phyloP scores from a whole-genome alignment of 1,140 invertebrate genomes.

The Drosophila littoralis region DNA sequence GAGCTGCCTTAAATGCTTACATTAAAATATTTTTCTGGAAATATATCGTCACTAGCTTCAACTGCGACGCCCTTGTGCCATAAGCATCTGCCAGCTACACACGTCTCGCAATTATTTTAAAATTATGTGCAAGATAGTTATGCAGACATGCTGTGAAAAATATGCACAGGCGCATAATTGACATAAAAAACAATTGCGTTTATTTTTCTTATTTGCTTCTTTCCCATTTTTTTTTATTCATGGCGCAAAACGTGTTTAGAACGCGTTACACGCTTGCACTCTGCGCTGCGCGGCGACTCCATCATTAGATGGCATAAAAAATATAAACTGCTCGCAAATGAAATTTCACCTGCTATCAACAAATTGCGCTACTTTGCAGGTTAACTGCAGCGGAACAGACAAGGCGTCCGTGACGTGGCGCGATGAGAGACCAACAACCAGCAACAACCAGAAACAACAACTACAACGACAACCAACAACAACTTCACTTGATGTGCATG shows the following conservation, averaged over 20 bases:
- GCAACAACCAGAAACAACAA: no score
- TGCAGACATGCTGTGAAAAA: constrained; percentile 10
- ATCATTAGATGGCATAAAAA: constrained; percentile 70
- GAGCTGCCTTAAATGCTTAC: background rate
- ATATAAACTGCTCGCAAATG: constrained; percentile 72
- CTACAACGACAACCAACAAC: constrained; percentile 37
- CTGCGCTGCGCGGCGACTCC: constrained; percentile 27
- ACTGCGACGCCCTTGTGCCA: background rate
- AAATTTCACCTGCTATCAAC: constrained; percentile 81
- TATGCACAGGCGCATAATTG: constrained; percentile 34
- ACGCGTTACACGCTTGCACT: constrained; percentile 44
- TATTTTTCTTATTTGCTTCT: constrained; percentile 9
- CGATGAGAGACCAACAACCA: constrained; percentile 21
- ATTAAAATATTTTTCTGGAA: no score
- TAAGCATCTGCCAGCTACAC: background rate
- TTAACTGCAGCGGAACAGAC: constrained; percentile 80
- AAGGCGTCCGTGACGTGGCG: constrained; percentile 41
- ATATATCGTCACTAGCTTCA: background rate
- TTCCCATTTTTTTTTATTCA: background rate
- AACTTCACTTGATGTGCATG: constrained; percentile 74
- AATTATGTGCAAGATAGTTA: constrained; percentile 27
- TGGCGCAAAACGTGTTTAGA: constrained; percentile 68
- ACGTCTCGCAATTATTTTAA: constrained; percentile 19
- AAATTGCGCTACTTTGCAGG: constrained; percentile 82
- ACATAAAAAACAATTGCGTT: constrained; percentile 75